These are phyloP conservation scores for Paradoxurus hermaphroditus DNA, from an alignment of 2,113 vertebrate genomes.

Conservation along the genomic window DNA sequence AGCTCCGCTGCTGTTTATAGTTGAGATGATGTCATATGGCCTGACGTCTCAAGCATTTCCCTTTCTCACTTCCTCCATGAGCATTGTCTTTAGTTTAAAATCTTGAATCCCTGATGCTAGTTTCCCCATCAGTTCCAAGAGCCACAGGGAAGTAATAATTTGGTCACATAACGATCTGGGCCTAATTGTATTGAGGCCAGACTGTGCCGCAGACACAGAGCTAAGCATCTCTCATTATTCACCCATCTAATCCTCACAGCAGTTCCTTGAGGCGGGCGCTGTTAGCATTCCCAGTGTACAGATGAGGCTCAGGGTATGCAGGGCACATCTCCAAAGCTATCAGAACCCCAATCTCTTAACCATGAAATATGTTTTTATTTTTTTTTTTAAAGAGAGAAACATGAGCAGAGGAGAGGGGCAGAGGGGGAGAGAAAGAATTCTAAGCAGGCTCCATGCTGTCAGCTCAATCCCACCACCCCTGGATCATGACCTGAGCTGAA, in stretches of 20 bases:
- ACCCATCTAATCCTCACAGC: background rate
- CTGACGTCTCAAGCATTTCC: background rate
- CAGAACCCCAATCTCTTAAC: background rate
- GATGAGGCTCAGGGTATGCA: fast-evolving
- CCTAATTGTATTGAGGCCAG: background rate
- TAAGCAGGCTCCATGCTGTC: too few relatives aligned
- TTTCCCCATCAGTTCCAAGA: background rate
- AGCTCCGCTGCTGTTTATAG: constrained; percentile 6
- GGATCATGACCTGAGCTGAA: too few relatives aligned
- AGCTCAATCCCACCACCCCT: too few relatives aligned
- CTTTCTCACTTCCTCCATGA: background rate
- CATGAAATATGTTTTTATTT: too few relatives aligned
- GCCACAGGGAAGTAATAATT: background rate
- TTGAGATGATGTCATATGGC: background rate
- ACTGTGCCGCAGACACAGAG: background rate
- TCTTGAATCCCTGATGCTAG: background rate
- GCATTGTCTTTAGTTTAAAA: background rate
- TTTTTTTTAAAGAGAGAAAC: too few relatives aligned
- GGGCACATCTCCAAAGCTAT: background rate
- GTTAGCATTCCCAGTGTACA: background rate
- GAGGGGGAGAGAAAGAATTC: too few relatives aligned
- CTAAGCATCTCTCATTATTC: background rate
- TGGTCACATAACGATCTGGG: background rate
- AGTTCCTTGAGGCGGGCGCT: fast-evolving
- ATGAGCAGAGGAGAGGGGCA: too few relatives aligned